Evolutionary conservation across 2,888 invertebrate genomes (phyloP).

Genomic region (Morpho helenor): DNA sequence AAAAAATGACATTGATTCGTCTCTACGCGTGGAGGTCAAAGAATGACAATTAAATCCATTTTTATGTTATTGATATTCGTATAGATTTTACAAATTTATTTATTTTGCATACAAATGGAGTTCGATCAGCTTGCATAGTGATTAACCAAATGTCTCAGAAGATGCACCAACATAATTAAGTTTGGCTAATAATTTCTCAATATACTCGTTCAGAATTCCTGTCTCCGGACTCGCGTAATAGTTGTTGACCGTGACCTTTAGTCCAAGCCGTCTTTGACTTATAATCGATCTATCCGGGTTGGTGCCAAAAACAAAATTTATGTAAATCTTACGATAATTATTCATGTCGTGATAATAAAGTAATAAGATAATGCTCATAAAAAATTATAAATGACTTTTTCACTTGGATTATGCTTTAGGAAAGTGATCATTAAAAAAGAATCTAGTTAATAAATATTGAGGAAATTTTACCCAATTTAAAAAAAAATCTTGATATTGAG

Average conservation of each 20-base stretch:
- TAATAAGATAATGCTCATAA: not conserved
- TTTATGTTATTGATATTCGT: too few species aligned
- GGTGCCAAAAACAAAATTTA: constrained; percentile 5
- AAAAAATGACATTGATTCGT: too few species aligned
- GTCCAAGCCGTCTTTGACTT: constrained; percentile 22
- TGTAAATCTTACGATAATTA: constrained; percentile 1
- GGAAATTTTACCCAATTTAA: too few species aligned
- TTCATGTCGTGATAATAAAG: not conserved
- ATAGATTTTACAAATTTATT: too few species aligned
- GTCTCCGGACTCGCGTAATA: constrained; percentile 3
- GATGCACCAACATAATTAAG: too few species aligned
- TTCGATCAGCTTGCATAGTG: too few species aligned
- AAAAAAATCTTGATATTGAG: not conserved
- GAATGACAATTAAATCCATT: not conserved
- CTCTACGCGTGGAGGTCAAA: not conserved
- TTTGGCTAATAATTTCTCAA: not conserved
- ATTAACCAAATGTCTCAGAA: too few species aligned
- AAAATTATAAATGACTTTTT: not conserved
- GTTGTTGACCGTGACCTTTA: constrained; percentile 33
- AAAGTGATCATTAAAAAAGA: too few species aligned
- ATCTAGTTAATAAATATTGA: too few species aligned
- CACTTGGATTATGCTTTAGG: not conserved
- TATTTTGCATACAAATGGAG: too few species aligned
- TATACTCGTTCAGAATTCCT: constrained; percentile 3
- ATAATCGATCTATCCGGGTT: constrained; percentile 9